Evolutionary conservation across 2,113 vertebrate genomes (phyloP), one percentile per base, ranked within the genome.

Genomic region (Hemichromis elongatus): DNA sequence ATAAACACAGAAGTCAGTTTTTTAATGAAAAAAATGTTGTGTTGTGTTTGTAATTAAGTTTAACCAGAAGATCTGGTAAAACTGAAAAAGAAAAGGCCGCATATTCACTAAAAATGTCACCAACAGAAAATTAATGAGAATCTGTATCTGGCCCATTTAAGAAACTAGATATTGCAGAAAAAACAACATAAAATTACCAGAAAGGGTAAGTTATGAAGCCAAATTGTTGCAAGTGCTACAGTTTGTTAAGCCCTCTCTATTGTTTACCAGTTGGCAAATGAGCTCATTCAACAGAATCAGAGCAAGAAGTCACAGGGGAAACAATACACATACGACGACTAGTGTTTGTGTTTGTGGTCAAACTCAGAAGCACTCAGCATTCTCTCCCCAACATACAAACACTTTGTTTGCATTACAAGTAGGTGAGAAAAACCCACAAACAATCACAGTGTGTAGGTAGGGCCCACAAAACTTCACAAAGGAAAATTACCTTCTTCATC

Each of bases 351-450:
- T 77, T 57, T 28, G 82, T 55, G 80, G 82, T 90, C 88, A 86
- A 89, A 84, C 79, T 83, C 75, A 40, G 33, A 47, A 81, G 33
- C 82, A 78, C 86, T 92, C 77, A 6, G 40, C 52, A 40, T 81
- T 88, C 63, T 87, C 78, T 37, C 59, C 5, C 18, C 86, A 81
- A 68, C 87, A 84, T 47, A 42, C 88, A 92, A 86, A 88, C 79
- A 47, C 54, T 42, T 92, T 11, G 63, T 93, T 94, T 93, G 87
- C 92, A 95, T 94, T 91, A 89, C 83, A 92, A 94, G 86, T 84
- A 94, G 86, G 77, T 68, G 61, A 63, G 79, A 84, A 84, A 81
- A 89, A 92, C 81, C 79, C 82, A 66, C 66, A 84, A 85, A 83
- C 53, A 85, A 77, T 63, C 77, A 54, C 6, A 5, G 45, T 77